A percentile compares a stretch with the other conserved stretches of the same genome.
Conservation (phyloP, 2,888 invertebrate species). For the Microctonus hyperodae region DNA sequence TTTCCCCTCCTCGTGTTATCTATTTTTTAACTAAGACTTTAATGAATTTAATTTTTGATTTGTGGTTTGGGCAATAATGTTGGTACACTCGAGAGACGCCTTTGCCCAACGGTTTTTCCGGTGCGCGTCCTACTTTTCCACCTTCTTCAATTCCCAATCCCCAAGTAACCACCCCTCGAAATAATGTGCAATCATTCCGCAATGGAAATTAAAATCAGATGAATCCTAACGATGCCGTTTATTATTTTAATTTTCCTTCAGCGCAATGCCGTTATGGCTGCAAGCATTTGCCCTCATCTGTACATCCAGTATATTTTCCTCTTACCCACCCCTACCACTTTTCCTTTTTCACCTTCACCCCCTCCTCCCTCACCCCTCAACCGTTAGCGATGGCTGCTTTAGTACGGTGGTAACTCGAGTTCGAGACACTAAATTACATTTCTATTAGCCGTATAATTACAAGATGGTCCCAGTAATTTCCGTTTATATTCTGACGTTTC, state of each 20-base stretch:
- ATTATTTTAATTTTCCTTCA: slow-evolving; percentile 63
- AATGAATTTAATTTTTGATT: too few relatives aligned
- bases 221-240: slow-evolving; percentile 65
- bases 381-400: slow-evolving; percentile 16
- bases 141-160: too few relatives aligned
- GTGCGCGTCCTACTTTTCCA: too few relatives aligned
- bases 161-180: slow-evolving; percentile 43
- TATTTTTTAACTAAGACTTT: too few relatives aligned
- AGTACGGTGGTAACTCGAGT: slow-evolving; percentile 58
- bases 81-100: too few relatives aligned
- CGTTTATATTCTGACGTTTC: slow-evolving; percentile 55
- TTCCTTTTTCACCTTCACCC: background rate
- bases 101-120: too few relatives aligned
- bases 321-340: background rate
- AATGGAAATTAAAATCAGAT: slow-evolving; percentile 65
- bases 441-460: slow-evolving; percentile 64
- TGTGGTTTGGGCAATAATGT: too few relatives aligned
- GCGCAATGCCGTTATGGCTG: slow-evolving; percentile 34
- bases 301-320: background rate
- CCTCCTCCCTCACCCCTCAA: background rate
- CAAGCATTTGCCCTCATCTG: background rate
- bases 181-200: slow-evolving; percentile 64
- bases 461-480: slow-evolving; percentile 64
- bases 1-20: too few relatives aligned
- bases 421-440: slow-evolving; percentile 64